Percentiles rank a stretch among this genome's conserved stretches.
Conservation (phyloP, 2,113 vertebrate genomes). For the Nyctereutes procyonoides region DNA sequence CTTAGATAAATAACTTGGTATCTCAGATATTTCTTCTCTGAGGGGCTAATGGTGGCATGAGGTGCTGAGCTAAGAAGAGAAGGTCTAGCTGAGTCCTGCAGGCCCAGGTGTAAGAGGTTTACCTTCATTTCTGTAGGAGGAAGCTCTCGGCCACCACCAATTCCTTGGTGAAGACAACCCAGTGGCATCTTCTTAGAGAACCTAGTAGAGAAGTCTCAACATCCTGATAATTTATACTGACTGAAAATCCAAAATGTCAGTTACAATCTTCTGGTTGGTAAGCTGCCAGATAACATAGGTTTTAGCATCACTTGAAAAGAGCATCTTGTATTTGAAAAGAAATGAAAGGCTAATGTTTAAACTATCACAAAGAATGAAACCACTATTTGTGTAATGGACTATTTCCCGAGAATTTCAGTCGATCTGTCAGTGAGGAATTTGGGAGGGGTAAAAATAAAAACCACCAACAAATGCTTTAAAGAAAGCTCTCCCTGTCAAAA, state of each 20-base stretch:
- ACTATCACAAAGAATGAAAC: conserved; percentile 55
- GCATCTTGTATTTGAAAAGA: conserved; percentile 56
- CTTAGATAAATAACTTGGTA: background rate
- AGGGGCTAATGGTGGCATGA: background rate
- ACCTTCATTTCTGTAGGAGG: background rate
- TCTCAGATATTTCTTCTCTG: background rate
- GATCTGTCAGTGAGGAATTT: conserved; percentile 67
- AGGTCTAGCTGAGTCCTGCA: background rate
- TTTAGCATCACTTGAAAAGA: conserved; percentile 40
- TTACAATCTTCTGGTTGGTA: conserved; percentile 44
- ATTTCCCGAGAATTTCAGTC: conserved; percentile 69
- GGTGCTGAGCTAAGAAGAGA: background rate
- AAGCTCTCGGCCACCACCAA: background rate
- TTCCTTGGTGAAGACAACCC: conserved; percentile 10
- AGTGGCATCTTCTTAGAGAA: background rate
- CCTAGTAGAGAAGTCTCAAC: background rate
- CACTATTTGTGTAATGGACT: conserved; percentile 48
- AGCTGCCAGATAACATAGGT: conserved; percentile 29
- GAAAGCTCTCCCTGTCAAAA: conserved; percentile 55
- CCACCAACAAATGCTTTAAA: conserved; percentile 40
- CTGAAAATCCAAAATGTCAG: conserved; percentile 48
- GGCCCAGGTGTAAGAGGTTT: background rate
- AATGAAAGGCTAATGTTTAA: conserved; percentile 65
- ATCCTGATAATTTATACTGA: background rate
- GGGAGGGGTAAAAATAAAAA: conserved; percentile 57